phyloP scores from a whole-genome alignment of 2,113 vertebrate species.

The Montifringilla adamsi region DNA sequence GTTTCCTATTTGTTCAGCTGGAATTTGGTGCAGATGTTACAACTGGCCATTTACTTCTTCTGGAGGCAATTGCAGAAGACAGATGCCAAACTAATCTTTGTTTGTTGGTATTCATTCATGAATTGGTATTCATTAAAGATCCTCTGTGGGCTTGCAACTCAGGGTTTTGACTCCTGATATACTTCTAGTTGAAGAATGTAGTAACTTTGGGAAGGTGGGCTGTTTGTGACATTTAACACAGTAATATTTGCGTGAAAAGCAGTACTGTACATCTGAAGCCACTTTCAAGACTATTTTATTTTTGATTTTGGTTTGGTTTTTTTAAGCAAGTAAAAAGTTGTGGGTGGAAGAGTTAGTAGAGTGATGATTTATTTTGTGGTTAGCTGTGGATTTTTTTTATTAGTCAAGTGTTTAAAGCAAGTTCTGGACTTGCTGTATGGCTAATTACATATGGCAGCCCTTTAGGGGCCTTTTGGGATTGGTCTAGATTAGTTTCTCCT shows the following conservation, averaged over 20 bases:
- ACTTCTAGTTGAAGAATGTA: background rate
- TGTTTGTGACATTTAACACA: background rate
- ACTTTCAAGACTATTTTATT: background rate
- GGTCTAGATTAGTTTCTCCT: background rate
- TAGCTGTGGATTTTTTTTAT: background rate
- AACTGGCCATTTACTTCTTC: background rate
- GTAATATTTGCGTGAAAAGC: background rate
- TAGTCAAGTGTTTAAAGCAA: background rate
- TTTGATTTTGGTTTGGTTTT: background rate
- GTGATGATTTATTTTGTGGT: background rate
- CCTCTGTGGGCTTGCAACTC: background rate
- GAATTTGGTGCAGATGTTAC: background rate
- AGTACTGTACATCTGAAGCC: background rate
- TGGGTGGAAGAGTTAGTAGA: constrained; percentile 9
- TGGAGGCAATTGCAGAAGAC: background rate
- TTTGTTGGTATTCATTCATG: background rate
- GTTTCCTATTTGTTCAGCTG: background rate
- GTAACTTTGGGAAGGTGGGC: background rate
- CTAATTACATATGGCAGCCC: background rate
- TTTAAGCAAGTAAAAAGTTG: constrained; percentile 1
- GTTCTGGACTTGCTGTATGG: background rate
- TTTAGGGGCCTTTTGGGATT: background rate
- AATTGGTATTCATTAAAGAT: background rate
- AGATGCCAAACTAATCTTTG: background rate
- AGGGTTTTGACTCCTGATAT: background rate